A percentile compares a stretch with the other conserved stretches of the same genome.
These are phyloP conservation scores for Platycheirus rosarum DNA, from an alignment of 2,888 invertebrate genomes.

Conservation along the genomic window DNA sequence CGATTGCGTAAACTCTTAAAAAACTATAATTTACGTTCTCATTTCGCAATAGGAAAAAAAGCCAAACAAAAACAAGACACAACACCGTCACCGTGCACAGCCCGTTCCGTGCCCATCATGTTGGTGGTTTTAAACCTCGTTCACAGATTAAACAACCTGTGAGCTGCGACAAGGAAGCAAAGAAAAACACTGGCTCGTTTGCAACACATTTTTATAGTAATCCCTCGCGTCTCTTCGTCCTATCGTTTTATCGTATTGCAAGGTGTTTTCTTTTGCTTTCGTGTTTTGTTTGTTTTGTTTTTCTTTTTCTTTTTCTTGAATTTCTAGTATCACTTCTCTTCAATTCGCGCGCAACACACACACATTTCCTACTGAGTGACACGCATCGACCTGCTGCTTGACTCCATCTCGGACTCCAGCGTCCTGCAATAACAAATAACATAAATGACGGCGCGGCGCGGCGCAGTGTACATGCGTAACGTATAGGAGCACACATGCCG, in stretches of 20 bases:
- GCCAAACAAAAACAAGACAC: slow-evolving; percentile 6
- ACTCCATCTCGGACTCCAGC: slow-evolving; percentile 6
- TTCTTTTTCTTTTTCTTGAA: slow-evolving; percentile 34
- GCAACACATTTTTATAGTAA: not conserved
- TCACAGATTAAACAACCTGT: slow-evolving; percentile 52
- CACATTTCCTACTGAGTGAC: slow-evolving; percentile 59
- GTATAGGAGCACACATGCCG: slow-evolving; percentile 22
- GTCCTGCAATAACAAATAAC: too few relatives aligned
- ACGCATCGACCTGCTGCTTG: slow-evolving; percentile 63
- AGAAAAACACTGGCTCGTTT: slow-evolving; percentile 37
- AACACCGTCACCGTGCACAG: slow-evolving; percentile 17
- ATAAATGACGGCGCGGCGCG: not conserved
- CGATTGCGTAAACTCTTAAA: slow-evolving; percentile 68
- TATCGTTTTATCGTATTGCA: slow-evolving; percentile 38
- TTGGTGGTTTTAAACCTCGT: too few relatives aligned
- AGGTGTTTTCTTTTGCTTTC: slow-evolving; percentile 46
- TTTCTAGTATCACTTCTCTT: slow-evolving; percentile 39
- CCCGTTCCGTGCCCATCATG: not conserved
- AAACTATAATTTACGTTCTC: slow-evolving; percentile 69
- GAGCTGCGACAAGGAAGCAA: slow-evolving; percentile 64
- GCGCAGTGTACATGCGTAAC: slow-evolving; percentile 19
- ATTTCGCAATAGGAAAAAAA: slow-evolving; percentile 53
- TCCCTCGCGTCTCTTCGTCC: slow-evolving; percentile 5
- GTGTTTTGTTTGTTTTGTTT: slow-evolving; percentile 8
- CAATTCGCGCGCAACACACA: slow-evolving; percentile 31